phyloP scores from a whole-genome alignment of 2,797 vertebrate species.

The Periophthalmus magnuspinnatus region DNA sequence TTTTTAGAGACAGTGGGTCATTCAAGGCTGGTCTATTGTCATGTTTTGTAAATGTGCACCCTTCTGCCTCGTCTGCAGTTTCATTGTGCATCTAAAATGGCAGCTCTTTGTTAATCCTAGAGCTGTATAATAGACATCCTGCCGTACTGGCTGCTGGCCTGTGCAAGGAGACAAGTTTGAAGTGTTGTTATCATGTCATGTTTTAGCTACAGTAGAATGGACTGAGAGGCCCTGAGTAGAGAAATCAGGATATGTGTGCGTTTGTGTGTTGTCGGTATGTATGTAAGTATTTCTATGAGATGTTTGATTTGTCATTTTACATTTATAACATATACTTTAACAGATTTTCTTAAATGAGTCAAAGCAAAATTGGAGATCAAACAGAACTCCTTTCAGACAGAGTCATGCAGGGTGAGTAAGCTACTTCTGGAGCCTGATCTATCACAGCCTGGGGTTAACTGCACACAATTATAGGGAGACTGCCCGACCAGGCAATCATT shows the following conservation, averaged over 20 bases:
- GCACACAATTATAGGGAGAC: too few species aligned
- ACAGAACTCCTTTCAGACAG: too few species aligned
- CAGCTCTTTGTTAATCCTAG: conserved; percentile 4
- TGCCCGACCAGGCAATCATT: too few species aligned
- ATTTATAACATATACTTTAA: too few species aligned
- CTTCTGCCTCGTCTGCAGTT: conserved; percentile 19
- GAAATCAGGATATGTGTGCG: not conserved
- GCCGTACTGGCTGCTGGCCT: not conserved
- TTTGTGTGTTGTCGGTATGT: not conserved
- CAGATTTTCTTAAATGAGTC: too few species aligned
- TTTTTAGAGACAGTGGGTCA: conserved; percentile 24
- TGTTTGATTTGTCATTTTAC: not conserved
- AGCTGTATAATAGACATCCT: not conserved
- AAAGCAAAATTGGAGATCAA: too few species aligned
- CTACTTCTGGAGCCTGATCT: too few species aligned
- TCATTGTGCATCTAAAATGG: conserved; percentile 17
- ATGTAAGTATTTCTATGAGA: not conserved
- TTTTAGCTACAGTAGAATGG: not conserved
- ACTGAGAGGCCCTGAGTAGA: not conserved
- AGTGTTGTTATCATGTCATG: not conserved
- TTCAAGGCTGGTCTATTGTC: conserved; percentile 25
- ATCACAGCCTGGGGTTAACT: too few species aligned
- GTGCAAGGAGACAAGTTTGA: not conserved
- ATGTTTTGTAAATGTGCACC: conserved; percentile 9
- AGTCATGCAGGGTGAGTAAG: too few species aligned